Conservation (phyloP, 2,113 vertebrate species). For the Boulengeromyrus knoepffleri region DNA sequence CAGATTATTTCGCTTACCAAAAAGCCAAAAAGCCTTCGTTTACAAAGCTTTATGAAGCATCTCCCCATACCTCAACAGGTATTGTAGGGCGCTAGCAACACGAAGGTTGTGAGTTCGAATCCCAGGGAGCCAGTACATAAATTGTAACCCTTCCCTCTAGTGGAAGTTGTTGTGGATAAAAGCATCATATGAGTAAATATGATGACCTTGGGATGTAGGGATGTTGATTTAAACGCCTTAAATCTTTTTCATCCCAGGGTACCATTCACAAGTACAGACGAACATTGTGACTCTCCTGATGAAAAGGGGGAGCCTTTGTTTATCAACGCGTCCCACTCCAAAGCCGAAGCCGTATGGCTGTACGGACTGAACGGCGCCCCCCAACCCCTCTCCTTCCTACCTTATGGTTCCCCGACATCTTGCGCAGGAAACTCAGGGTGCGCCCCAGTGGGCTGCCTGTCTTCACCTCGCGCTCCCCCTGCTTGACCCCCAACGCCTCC, state of each 20-base stretch:
- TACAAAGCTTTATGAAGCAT: not conserved
- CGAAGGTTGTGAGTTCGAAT: not conserved
- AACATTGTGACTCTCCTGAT: not conserved
- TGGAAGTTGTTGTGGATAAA: not conserved
- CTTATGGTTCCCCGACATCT: slow-evolving; percentile 69
- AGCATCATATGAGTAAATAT: not conserved
- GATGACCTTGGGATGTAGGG: not conserved
- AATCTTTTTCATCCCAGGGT: not conserved
- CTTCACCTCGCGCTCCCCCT: slow-evolving; percentile 24
- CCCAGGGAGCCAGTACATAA: not conserved
- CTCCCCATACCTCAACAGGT: not conserved
- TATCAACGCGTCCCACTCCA: not conserved
- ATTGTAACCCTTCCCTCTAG: not conserved
- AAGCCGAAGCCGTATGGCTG: not conserved
- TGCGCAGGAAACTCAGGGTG: slow-evolving; percentile 65
- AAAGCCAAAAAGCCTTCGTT: not conserved
- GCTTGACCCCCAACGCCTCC: slow-evolving; percentile 21
- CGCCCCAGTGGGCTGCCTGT: slow-evolving; percentile 48
- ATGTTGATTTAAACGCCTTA: not conserved
- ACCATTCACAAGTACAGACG: not conserved
- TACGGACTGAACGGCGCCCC: not conserved
- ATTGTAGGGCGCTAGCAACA: not conserved
- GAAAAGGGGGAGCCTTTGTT: not conserved
- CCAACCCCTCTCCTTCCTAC: slow-evolving; percentile 37
- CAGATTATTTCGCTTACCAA: not conserved